Percentiles rank a stretch among this genome's conserved stretches.
phyloP scores from a whole-genome alignment of 2,797 vertebrate genomes.

The Falco novaeseelandiae region DNA sequence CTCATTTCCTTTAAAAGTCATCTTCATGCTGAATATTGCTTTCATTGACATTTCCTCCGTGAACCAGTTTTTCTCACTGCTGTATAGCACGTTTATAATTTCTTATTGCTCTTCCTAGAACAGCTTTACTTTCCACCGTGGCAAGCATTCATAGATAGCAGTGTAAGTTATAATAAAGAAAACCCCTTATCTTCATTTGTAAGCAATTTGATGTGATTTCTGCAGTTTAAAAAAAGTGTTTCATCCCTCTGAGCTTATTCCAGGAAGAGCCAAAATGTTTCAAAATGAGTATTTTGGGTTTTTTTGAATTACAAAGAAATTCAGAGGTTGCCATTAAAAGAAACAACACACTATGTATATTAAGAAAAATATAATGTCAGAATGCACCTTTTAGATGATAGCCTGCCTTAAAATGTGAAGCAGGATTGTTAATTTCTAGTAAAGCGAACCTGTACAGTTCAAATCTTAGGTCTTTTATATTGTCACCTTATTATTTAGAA shows the following conservation, averaged over 20 bases:
- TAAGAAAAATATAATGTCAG: not conserved
- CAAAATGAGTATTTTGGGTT: not conserved
- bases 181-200: not conserved
- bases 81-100: not conserved
- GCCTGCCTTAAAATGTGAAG: not conserved
- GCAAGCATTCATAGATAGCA: not conserved
- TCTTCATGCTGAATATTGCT: not conserved
- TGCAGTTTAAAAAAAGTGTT: not conserved
- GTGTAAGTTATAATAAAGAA: not conserved
- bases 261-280: not conserved
- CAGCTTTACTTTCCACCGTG: not conserved
- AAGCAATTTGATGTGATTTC: not conserved
- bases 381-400: not conserved
- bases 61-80: not conserved
- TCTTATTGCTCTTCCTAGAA: not conserved
- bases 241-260: not conserved
- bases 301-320: not conserved
- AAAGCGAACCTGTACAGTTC: not conserved
- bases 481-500: not conserved
- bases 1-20: not conserved
- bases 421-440: not conserved
- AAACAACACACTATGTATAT: not conserved
- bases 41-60: not conserved
- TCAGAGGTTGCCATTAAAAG: not conserved
- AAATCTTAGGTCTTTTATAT: not conserved